Evolutionary conservation across 2,888 invertebrate species (phyloP), one percentile per base, ranked within the genome.

Genomic region (Muscina levida): DNA sequence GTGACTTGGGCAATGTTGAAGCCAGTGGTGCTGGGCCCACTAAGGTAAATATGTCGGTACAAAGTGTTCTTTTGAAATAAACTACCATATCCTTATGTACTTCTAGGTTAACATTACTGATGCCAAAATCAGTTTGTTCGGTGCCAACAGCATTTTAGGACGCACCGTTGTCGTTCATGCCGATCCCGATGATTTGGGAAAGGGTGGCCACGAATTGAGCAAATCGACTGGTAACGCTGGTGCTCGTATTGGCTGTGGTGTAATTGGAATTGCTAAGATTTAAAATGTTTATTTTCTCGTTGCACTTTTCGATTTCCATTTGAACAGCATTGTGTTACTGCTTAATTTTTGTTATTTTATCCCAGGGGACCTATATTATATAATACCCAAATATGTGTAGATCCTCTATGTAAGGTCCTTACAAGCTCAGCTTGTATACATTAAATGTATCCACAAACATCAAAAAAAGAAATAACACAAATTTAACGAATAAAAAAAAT

Each of bases 211-310:
- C 87, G 97, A 98, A 88, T 92, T 97, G 83, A 98, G 97, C 92
- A 95, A 95, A 91, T 94, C 95, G 3, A 98, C 98, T 13, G 98
- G 98, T 74, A 98, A 98, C 91, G 98, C 98, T 70, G 98, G 98
- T 1, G 89, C 89, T 59, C 88, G 98, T 51, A 85, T 91, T 84
- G 91, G 90, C 2, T 91, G 91, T 83, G 91, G 91, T 62, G 87
- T 91, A 19, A 90, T 91, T 86, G 91, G 91, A 53, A 89, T 91
- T 79, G 85, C 87, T 74, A 91, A 90, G 82, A 84, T 85, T 73
- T 89, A 88, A 89, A 82, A 15, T 39, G 17, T 26, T 66, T 17
- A 39, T 46, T 8, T 26, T n/a, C 19, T 11, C 26, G 26, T 15
- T 57, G 17, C 53, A 53, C n/a, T 26, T 53, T 24, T n/a, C n/a